phyloP scores from a whole-genome alignment of 2,888 invertebrate species.

The Pachydiplax longipennis region DNA sequence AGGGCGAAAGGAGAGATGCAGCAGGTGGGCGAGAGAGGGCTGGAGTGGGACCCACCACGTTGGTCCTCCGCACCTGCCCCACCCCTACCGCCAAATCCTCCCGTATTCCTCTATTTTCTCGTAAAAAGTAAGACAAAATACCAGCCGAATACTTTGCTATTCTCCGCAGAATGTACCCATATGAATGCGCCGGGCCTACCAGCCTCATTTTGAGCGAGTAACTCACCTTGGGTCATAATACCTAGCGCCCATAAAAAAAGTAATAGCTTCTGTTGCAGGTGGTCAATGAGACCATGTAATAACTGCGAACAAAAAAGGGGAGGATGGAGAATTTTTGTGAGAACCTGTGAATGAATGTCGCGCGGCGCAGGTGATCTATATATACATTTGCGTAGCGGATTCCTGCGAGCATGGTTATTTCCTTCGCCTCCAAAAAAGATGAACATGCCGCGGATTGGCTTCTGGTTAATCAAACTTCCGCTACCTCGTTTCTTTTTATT shows the following conservation, averaged over 20 bases:
- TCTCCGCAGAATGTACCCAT: background rate
- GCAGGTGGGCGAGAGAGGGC: background rate
- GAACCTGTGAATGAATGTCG: background rate
- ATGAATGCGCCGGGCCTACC: background rate
- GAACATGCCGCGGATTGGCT: too few relatives aligned
- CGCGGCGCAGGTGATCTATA: background rate
- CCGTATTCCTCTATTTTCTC: background rate
- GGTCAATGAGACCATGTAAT: background rate
- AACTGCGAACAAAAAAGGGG: background rate
- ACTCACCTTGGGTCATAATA: background rate
- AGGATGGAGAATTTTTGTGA: background rate
- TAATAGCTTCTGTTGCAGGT: background rate
- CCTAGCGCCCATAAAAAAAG: background rate
- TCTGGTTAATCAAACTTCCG: too few relatives aligned
- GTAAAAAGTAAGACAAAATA: background rate
- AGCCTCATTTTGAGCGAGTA: background rate
- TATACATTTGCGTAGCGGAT: background rate
- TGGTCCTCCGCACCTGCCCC: background rate
- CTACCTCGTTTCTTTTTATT: too few relatives aligned
- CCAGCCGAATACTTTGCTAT: background rate
- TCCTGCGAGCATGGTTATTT: too few relatives aligned
- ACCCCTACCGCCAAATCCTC: background rate
- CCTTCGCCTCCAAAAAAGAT: too few relatives aligned
- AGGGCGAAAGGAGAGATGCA: background rate
- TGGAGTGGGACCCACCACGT: constrained; percentile 28